These are phyloP conservation scores for Pandion haliaetus DNA, from an alignment of 2,113 vertebrate genomes.

Conservation along the genomic window DNA sequence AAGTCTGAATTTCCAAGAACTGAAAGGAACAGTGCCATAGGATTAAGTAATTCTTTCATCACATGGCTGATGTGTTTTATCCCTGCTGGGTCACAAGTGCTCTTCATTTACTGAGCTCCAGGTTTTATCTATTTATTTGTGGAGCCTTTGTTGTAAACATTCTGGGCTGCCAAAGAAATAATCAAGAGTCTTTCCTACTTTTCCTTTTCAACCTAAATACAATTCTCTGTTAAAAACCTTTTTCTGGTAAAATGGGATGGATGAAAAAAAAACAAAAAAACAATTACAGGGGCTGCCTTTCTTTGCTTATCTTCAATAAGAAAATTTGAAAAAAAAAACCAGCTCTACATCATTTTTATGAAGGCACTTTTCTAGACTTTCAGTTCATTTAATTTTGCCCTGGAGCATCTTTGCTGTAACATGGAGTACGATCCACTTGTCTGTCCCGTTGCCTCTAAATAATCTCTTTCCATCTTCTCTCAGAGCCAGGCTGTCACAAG, in stretches of 20 bases:
- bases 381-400: constrained; percentile 54
- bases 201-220: background rate
- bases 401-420: constrained; percentile 27
- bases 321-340: background rate
- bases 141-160: background rate
- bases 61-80: background rate
- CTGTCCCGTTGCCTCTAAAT: constrained; percentile 19
- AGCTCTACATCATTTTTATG: constrained; percentile 22
- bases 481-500: constrained; percentile 26
- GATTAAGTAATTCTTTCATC: background rate
- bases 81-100: background rate
- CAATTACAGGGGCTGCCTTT: background rate
- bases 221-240: background rate
- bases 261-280: background rate
- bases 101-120: background rate
- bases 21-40: background rate
- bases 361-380: constrained; percentile 4
- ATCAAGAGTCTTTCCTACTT: background rate
- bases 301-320: background rate
- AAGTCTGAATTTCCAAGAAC: background rate
- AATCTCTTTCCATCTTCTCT: constrained; percentile 39
- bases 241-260: background rate
- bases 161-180: background rate
- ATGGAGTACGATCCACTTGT: constrained; percentile 2
- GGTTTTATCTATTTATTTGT: constrained; percentile 10